phyloP scores from a whole-genome alignment of 92 coral and sea anemone species.

The Actinostola sp. region DNA sequence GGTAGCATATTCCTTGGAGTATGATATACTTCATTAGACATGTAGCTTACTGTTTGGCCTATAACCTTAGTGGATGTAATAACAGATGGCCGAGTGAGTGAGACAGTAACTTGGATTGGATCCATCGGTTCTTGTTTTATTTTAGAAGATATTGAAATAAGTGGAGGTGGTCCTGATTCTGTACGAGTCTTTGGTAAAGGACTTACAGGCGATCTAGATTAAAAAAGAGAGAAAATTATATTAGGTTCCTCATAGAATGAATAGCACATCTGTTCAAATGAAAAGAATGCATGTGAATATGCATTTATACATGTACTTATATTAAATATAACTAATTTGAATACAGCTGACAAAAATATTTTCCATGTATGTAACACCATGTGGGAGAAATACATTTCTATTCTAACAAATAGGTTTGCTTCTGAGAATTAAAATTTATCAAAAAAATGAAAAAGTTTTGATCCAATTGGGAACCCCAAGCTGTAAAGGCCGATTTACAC shows the following conservation, averaged over 20 bases:
- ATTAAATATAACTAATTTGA: background rate
- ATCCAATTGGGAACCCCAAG: no score
- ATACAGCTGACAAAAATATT: background rate
- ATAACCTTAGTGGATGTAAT: constrained; percentile 93
- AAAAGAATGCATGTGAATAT: no score
- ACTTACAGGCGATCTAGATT: constrained; percentile 81
- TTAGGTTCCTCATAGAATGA: no score
- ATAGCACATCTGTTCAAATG: constrained; percentile 4
- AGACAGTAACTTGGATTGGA: constrained; percentile 50
- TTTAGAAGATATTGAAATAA: constrained; percentile 72
- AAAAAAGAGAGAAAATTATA: background rate
- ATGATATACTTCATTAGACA: constrained; percentile 59
- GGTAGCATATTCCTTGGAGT: constrained; percentile 47
- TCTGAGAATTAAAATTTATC: no score
- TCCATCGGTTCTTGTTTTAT: constrained; percentile 68
- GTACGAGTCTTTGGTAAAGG: constrained; percentile 84
- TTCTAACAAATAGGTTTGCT: no score
- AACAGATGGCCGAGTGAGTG: constrained; percentile 87
- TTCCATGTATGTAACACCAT: no score
- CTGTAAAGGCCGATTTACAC: no score
- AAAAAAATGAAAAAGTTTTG: no score
- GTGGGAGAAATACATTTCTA: no score
- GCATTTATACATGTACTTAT: background rate
- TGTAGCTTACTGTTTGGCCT: constrained; percentile 83
- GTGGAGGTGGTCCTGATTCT: constrained; percentile 90